Percentiles rank a stretch among this genome's conserved stretches.
phyloP scores from a whole-genome alignment of 2,888 invertebrate species.

The Epinotia nisella region DNA sequence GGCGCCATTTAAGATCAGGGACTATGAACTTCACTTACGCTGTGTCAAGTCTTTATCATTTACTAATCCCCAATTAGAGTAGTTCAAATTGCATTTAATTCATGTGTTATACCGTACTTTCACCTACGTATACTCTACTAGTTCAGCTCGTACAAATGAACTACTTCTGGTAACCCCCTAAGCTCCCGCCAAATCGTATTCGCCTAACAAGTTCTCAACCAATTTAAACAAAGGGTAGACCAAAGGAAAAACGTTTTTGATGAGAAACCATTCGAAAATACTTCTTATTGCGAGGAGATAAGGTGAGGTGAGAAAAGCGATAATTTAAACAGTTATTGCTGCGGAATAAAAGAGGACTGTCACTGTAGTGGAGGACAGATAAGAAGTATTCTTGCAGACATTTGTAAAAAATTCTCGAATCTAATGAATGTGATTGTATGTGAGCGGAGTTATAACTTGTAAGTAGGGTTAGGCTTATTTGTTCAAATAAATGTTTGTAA shows the following conservation, averaged over 20 bases:
- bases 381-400: slow-evolving; percentile 17
- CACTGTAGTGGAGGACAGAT: slow-evolving; percentile 3
- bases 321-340: slow-evolving; percentile 42
- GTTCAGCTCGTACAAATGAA: background rate
- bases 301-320: background rate
- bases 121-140: background rate
- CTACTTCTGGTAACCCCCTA: slow-evolving; percentile 7
- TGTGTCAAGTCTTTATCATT: too few relatives aligned
- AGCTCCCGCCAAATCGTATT: slow-evolving; percentile 32
- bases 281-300: slow-evolving; percentile 12
- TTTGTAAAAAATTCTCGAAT: background rate
- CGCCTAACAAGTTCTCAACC: slow-evolving; percentile 37
- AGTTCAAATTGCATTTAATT: background rate
- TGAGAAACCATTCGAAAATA: slow-evolving; percentile 18
- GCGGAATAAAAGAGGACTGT: slow-evolving; percentile 31
- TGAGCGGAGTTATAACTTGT: too few relatives aligned
- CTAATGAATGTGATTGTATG: background rate
- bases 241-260: slow-evolving; percentile 31
- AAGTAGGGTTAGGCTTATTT: background rate
- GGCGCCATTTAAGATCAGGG: too few relatives aligned
- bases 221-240: slow-evolving; percentile 40
- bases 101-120: background rate
- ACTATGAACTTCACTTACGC: too few relatives aligned
- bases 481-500: background rate
- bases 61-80: too few relatives aligned